Evolutionary conservation across 92 coral and sea anemone genomes (phyloP).

Genomic region (Desmophyllum pertusum): DNA sequence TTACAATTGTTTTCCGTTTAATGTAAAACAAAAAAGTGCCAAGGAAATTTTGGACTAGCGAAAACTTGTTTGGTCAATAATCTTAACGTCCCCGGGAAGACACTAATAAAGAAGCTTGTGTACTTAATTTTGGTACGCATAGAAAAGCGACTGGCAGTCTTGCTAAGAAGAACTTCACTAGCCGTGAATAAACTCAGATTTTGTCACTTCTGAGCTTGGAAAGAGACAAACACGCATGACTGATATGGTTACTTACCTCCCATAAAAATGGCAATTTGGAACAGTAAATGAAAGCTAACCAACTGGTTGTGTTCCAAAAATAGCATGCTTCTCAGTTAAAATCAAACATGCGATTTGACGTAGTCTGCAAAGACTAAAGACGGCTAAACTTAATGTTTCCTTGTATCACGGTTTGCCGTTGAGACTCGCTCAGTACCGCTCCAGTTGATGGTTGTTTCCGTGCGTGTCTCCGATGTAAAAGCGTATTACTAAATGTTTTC

Average conservation of each 20-base stretch:
- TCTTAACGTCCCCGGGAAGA: neutral
- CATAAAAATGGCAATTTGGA: neutral
- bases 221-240: neutral
- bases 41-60: neutral
- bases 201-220: neutral
- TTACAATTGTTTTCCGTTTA: neutral
- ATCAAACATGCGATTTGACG: neutral
- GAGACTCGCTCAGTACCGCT: neutral
- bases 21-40: neutral
- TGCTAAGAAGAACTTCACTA: neutral
- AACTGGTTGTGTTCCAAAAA: neutral
- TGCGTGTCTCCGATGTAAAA: neutral
- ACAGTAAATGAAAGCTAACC: neutral
- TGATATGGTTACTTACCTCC: neutral
- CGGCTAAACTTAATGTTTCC: neutral
- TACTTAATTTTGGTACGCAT: neutral
- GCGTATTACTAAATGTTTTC: neutral
- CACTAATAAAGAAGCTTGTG: neutral
- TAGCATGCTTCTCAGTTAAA: neutral
- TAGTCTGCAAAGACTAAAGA: too few species aligned
- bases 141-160: neutral
- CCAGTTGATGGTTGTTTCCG: neutral
- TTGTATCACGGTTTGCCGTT: neutral
- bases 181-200: neutral
- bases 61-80: neutral